Evolutionary conservation across 2,888 invertebrate genomes (phyloP).

Genomic region (Tupiocoris notatus): DNA sequence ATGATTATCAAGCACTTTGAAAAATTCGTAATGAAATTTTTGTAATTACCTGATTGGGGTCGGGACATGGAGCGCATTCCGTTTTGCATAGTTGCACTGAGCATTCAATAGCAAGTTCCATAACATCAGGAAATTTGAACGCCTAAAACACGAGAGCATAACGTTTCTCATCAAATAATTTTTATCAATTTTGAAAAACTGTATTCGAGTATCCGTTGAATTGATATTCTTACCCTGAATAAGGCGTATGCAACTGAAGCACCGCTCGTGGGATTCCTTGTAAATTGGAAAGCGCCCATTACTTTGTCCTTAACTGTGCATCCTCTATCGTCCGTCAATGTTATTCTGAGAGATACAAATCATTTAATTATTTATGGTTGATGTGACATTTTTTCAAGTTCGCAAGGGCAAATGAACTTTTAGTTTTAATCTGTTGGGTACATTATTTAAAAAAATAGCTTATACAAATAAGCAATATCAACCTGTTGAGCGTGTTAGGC

Average conservation of each 20-base stretch:
- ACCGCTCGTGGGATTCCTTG: constrained; percentile 69
- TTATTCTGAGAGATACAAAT: constrained; percentile 59
- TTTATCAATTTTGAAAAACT: too few species aligned
- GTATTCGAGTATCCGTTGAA: too few species aligned
- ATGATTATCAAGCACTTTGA: too few species aligned
- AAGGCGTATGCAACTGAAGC: constrained; percentile 74
- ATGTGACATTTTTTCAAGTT: too few species aligned
- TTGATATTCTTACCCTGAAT: constrained; percentile 60
- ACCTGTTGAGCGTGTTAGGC: constrained; percentile 55
- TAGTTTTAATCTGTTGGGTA: too few species aligned
- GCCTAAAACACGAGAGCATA: constrained; percentile 56
- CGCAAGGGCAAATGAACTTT: too few species aligned
- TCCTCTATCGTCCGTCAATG: constrained; percentile 71
- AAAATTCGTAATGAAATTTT: too few species aligned
- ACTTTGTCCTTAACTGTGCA: constrained; percentile 77
- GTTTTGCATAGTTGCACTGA: constrained; percentile 79
- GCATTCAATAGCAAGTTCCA: constrained; percentile 78
- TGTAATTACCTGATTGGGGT: constrained; percentile 60
- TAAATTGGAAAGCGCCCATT: constrained; percentile 78
- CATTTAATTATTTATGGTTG: neutral
- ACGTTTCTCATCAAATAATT: too few species aligned
- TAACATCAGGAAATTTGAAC: constrained; percentile 80
- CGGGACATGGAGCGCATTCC: constrained; percentile 72
- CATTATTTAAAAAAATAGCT: too few species aligned
- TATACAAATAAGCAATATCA: constrained; percentile 22